Evolutionary conservation across 1,140 invertebrate species (phyloP).

Genomic region (Trichoplusia ni): DNA sequence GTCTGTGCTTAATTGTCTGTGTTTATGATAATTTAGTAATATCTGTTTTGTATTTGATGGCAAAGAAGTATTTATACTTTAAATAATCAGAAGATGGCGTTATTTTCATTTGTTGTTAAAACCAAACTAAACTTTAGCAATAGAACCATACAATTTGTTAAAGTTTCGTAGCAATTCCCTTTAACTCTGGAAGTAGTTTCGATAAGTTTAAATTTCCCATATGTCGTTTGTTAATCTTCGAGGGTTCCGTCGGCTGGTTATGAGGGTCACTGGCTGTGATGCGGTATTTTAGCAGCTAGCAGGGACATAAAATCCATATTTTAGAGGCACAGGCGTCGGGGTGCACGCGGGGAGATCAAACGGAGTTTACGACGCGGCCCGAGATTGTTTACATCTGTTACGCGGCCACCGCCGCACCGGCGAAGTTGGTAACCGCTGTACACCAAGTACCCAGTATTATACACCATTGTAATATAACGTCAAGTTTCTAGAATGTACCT

Average conservation of each 20-base stretch:
- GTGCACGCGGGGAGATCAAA: constrained; percentile 73
- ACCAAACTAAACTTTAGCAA: no score
- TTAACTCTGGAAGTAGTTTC: not conserved
- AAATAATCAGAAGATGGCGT: no score
- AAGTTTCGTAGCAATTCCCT: not conserved
- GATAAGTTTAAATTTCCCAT: constrained; percentile 28
- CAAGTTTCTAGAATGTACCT: constrained; percentile 30
- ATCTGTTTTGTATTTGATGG: not conserved
- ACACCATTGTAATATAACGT: constrained; percentile 15
- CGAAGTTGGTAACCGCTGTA: constrained; percentile 75
- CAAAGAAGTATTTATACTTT: not conserved
- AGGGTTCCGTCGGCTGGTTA: constrained; percentile 41
- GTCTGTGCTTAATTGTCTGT: constrained; percentile 42
- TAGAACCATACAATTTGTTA: not conserved
- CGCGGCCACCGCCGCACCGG: constrained; percentile 64
- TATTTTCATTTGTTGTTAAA: no score
- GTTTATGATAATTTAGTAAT: constrained; percentile 34
- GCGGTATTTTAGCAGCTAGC: constrained; percentile 68
- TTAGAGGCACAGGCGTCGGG: constrained; percentile 56
- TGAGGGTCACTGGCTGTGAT: constrained; percentile 62
- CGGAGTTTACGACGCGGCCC: constrained; percentile 73
- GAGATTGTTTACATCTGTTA: constrained; percentile 80
- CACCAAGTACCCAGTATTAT: constrained; percentile 53
- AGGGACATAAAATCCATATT: constrained; percentile 77
- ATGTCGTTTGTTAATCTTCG: constrained; percentile 11